phyloP scores from a whole-genome alignment of 2,113 vertebrate genomes.

The Rynchops niger region DNA sequence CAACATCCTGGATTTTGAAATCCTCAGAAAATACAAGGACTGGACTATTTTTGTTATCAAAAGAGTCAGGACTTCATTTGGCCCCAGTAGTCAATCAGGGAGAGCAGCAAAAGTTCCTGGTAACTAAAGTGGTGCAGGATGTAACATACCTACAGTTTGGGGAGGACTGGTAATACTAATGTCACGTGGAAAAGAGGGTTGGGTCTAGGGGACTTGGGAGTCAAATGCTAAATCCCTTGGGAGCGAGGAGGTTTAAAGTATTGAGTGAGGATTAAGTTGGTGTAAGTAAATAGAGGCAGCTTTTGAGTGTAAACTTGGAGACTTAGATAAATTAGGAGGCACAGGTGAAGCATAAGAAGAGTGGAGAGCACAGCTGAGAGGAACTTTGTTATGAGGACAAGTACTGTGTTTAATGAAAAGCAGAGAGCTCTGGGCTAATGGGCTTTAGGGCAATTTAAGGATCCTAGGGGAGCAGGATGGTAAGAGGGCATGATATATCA shows the following conservation, averaged over 20 bases:
- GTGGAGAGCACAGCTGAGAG: background rate
- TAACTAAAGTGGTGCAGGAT: background rate
- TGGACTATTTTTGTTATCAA: background rate
- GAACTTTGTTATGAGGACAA: background rate
- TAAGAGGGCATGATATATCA: background rate
- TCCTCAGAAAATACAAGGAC: background rate
- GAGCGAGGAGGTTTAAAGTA: background rate
- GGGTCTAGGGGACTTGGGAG: background rate
- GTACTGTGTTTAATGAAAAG: background rate
- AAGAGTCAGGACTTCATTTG: background rate
- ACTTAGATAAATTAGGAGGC: background rate
- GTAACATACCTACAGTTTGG: background rate
- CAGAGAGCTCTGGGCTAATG: background rate
- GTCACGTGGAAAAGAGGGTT: background rate
- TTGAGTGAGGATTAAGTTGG: background rate
- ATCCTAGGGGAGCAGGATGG: background rate
- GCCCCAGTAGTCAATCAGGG: background rate
- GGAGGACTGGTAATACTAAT: background rate
- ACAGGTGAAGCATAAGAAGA: background rate
- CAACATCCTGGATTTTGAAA: background rate
- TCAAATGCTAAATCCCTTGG: background rate
- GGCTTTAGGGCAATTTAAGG: background rate
- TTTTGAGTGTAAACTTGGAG: background rate
- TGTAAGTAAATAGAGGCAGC: background rate
- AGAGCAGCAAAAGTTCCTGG: background rate